Evolutionary conservation across 35 echinoderm and acorn worm genomes (phyloP).

Genomic region (Ophiothrix spiculata): DNA sequence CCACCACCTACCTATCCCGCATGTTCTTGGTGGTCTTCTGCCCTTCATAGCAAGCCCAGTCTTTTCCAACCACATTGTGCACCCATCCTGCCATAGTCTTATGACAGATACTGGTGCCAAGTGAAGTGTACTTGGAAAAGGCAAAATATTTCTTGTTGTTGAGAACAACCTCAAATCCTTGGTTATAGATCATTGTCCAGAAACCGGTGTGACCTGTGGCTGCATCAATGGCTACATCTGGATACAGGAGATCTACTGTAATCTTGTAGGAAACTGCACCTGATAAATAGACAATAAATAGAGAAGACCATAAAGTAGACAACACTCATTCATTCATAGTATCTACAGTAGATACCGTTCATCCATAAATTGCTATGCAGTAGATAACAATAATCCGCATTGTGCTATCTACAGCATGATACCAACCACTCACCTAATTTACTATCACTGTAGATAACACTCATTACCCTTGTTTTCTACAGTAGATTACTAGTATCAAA

Average conservation of each 20-base stretch:
- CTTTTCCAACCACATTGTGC: conserved; percentile 77
- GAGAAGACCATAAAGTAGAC: background rate
- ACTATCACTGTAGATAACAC: too few species aligned
- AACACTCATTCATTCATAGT: too few species aligned
- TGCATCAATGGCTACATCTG: conserved; percentile 79
- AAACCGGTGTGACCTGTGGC: conserved; percentile 63
- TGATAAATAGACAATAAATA: background rate
- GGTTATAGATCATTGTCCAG: conserved; percentile 97
- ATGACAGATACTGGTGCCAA: conserved; percentile 9
- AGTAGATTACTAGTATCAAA: too few species aligned
- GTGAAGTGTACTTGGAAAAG: conserved; percentile 74
- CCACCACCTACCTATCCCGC: too few species aligned
- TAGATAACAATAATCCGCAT: too few species aligned
- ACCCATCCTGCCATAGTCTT: conserved; percentile 81
- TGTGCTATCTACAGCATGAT: too few species aligned
- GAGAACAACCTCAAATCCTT: conserved; percentile 91
- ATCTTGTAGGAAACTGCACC: conserved; percentile 48
- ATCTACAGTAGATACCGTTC: too few species aligned
- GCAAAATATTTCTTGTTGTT: conserved; percentile 97
- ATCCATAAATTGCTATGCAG: too few species aligned
- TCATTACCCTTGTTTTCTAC: too few species aligned
- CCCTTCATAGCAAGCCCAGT: conserved; percentile 89
- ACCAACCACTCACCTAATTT: too few species aligned
- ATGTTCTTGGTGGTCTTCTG: conserved; percentile 13
- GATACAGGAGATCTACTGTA: conserved; percentile 67